phyloP scores from a whole-genome alignment of 2,113 vertebrate genomes.

The Misgurnus mizolepis region DNA sequence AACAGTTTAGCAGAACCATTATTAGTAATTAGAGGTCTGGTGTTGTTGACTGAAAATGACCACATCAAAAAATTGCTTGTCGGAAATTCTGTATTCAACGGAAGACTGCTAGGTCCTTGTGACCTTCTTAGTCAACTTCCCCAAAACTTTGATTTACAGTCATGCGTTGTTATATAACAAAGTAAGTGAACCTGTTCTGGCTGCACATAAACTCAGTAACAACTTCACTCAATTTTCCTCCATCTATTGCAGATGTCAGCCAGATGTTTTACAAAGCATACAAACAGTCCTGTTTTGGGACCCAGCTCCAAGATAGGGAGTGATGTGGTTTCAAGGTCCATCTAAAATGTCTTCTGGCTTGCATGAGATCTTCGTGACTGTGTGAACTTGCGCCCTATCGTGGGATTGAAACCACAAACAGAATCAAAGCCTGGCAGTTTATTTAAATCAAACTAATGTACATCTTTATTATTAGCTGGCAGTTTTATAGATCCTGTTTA shows the following conservation, averaged over 20 bases:
- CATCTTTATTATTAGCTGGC: background rate
- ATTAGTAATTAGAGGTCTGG: background rate
- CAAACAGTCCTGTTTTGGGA: constrained; percentile 7
- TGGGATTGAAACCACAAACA: background rate
- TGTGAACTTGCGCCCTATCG: background rate
- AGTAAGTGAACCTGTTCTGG: constrained; percentile 51
- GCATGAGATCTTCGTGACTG: constrained; percentile 14
- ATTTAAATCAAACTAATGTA: constrained; percentile 15
- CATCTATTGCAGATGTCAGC: constrained; percentile 39
- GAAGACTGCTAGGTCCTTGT: background rate
- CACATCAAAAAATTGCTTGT: background rate
- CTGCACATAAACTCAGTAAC: constrained; percentile 18
- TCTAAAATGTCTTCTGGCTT: constrained; percentile 17
- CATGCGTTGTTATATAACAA: constrained; percentile 17
- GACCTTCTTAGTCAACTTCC: constrained; percentile 11
- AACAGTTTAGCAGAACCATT: constrained; percentile 51
- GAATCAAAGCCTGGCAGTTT: constrained; percentile 5
- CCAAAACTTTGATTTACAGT: constrained; percentile 18
- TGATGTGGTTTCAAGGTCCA: constrained; percentile 17
- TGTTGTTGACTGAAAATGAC: background rate
- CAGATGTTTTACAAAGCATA: constrained; percentile 52
- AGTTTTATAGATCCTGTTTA: constrained; percentile 34
- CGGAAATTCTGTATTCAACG: background rate
- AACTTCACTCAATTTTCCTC: constrained; percentile 8
- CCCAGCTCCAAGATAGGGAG: constrained; percentile 21